Evolutionary conservation across 2,888 invertebrate genomes (phyloP), one percentile per base, ranked within the genome.

Genomic region (Bedellia somnulentella): DNA sequence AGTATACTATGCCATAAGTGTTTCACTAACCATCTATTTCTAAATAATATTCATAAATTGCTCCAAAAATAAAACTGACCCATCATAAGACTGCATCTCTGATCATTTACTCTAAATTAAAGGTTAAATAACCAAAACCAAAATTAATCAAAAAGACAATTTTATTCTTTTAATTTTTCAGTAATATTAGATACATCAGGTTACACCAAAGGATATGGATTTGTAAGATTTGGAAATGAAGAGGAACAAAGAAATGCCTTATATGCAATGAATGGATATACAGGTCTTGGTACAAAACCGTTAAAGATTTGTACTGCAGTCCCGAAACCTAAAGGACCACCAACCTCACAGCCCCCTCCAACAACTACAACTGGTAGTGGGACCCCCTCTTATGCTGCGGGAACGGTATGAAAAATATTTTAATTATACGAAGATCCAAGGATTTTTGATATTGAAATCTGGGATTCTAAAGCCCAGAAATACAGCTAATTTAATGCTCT

Each of bases 141-240:
- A n/a, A n/a, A n/a, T n/a, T n/a, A 18, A 6, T 18, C 18, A 6
- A 18, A 6, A 18, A 16, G n/a, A 17, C 12, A 16, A 21, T 5
- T 30, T 24, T 77, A 79, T 15, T 23, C 14, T n/a, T 24, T n/a
- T 24, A 16, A 6, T 29, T 24, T 78, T 79, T 15, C 63, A 89
- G 95, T 96, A 15, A 94, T 97, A 44, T 66, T 93, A 45, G 95
- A 95, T 50, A 84, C 80, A 39, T 83, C 88, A 35, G 95, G 96
- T 3, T 89, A 90, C 48, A 94, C 94, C 46, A 93, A 93, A 68
- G 95, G 96, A 9, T 97, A 94, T 59, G 97, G 96, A 4, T 96
- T 97, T 64, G 93, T 97, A 6, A 80, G 94, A 40, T 97, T 97
- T 57, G 90, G 93, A 3, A 90, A 88, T 47, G 95, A 96, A 58